These are phyloP conservation scores for Sinotaia quadrata DNA, from an alignment of 2,888 invertebrate genomes.

Conservation along the genomic window DNA sequence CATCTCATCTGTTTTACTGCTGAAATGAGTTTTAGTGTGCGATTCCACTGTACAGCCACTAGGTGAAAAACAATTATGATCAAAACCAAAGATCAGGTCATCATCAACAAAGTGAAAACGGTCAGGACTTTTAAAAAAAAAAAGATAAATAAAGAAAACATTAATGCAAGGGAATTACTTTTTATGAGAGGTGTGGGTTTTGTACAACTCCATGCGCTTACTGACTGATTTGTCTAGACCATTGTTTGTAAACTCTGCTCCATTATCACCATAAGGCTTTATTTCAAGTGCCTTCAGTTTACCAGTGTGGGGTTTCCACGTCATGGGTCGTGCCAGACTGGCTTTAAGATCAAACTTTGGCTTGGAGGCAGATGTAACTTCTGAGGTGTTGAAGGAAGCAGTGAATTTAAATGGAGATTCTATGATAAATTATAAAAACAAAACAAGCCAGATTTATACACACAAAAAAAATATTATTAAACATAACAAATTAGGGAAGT, in stretches of 20 bases:
- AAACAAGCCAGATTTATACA: neutral
- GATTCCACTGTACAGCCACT: too few species aligned
- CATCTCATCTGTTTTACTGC: too few species aligned
- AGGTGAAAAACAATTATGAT: too few species aligned
- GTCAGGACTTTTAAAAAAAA: too few species aligned
- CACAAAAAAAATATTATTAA: too few species aligned
- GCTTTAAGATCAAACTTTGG: constrained; percentile 62
- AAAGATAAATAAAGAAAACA: neutral
- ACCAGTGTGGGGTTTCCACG: constrained; percentile 67
- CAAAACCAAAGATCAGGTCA: too few species aligned
- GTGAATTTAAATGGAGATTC: constrained; percentile 61
- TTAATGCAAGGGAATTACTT: neutral
- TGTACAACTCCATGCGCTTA: constrained; percentile 17
- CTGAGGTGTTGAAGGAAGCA: constrained; percentile 41
- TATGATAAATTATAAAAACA: constrained; percentile 30
- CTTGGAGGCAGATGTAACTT: constrained; percentile 45
- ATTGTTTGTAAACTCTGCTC: neutral
- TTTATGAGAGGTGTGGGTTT: neutral
- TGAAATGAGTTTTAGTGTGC: too few species aligned
- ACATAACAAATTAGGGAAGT: too few species aligned
- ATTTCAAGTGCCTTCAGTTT: constrained; percentile 58
- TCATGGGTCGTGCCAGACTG: constrained; percentile 62
- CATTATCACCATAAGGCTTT: neutral
- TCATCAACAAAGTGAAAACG: too few species aligned
- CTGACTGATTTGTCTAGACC: neutral